Conservation (phyloP, 2,797 vertebrate species). For the Yasuhikotakia modesta region DNA sequence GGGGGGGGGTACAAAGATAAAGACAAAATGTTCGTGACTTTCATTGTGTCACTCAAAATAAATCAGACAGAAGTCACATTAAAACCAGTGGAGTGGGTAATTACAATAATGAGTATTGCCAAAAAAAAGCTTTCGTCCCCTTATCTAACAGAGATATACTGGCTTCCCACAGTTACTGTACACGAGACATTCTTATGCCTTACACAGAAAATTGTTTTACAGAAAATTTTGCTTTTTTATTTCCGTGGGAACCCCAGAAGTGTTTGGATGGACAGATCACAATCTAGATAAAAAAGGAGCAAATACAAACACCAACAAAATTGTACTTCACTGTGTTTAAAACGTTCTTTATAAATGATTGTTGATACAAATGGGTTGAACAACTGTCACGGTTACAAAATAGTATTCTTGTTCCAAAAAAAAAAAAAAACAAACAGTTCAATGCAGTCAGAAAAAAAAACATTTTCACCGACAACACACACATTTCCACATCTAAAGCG, state of each 20-base stretch:
- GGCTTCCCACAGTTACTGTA: too few relatives aligned
- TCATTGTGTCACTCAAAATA: neutral
- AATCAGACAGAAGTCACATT: neutral
- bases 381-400: slow-evolving; percentile 17
- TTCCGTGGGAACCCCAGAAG: too few relatives aligned
- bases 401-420: neutral
- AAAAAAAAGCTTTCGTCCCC: neutral
- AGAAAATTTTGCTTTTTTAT: neutral
- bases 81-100: neutral
- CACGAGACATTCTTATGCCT: too few relatives aligned
- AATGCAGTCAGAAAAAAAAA: slow-evolving; percentile 11
- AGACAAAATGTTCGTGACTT: neutral
- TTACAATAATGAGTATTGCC: neutral
- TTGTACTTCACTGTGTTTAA: neutral
- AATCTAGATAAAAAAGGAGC: neutral
- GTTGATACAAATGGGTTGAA: neutral
- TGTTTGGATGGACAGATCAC: neutral
- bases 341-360: slow-evolving; percentile 34
- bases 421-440: neutral
- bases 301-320: neutral
- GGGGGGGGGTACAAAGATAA: neutral
- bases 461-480: neutral
- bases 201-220: too few relatives aligned
- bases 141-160: neutral
- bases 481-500: neutral